Evolutionary conservation across 2,797 vertebrate species (phyloP).

Genomic region (Cossypha heuglini): DNA sequence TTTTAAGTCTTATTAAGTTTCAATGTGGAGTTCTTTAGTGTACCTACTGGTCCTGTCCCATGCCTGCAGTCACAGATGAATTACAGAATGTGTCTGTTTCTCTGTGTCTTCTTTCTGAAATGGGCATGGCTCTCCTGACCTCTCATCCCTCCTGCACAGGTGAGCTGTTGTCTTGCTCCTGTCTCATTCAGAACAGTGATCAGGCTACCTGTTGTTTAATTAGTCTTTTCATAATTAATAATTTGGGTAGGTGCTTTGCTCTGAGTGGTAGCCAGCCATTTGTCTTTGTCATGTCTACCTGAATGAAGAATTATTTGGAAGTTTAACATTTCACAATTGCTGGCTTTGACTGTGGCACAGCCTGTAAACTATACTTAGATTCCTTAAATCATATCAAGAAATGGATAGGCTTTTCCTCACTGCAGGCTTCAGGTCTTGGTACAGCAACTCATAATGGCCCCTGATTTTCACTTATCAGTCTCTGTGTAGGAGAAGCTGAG

Average conservation of each 20-base stretch:
- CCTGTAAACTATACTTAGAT: background rate
- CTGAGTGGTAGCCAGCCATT: background rate
- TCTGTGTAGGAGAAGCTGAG: background rate
- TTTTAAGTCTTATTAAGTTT: background rate
- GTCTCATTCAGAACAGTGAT: background rate
- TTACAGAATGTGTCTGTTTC: background rate
- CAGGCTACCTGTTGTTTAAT: background rate
- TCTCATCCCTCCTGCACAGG: background rate
- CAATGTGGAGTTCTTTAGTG: rapidly evolving
- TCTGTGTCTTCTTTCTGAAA: background rate
- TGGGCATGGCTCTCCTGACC: background rate
- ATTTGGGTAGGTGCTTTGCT: background rate
- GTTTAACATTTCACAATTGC: background rate
- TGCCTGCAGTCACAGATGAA: background rate
- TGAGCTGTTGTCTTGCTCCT: background rate
- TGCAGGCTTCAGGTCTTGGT: background rate
- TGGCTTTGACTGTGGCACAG: background rate
- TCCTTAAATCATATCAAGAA: background rate
- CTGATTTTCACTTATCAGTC: background rate
- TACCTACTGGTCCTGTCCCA: background rate
- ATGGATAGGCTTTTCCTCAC: background rate
- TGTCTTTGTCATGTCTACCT: background rate
- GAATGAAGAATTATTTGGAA: background rate
- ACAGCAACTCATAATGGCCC: background rate
- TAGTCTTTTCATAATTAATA: background rate